These are phyloP conservation scores for Gibbula magus DNA, from an alignment of 2,888 invertebrate genomes.

Conservation along the genomic window DNA sequence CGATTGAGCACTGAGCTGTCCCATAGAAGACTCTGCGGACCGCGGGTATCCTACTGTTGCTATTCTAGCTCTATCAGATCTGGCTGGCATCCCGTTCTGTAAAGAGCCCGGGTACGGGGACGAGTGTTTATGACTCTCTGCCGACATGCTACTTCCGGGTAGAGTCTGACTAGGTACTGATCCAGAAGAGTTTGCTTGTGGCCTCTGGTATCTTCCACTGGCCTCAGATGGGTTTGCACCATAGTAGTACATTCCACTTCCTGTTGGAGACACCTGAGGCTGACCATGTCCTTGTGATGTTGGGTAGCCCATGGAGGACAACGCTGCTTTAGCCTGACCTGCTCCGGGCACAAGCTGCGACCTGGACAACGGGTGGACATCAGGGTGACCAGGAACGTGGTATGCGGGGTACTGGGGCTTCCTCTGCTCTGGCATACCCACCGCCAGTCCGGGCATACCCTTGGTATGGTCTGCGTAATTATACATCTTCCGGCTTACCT, in stretches of 20 bases:
- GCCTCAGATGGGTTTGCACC: background rate
- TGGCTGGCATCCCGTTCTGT: background rate
- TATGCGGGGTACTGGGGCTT: slow-evolving; percentile 2
- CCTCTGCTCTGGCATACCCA: background rate
- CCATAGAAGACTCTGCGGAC: background rate
- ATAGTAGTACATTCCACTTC: background rate
- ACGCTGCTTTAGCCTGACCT: background rate
- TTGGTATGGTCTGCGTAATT: background rate
- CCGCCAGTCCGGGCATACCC: background rate
- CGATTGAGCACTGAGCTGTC: background rate
- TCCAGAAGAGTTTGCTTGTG: background rate
- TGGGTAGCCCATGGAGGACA: background rate
- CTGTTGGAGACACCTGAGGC: background rate
- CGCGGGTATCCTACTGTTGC: no score
- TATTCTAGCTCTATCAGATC: background rate
- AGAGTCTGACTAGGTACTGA: background rate
- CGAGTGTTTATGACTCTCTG: background rate
- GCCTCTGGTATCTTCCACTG: background rate
- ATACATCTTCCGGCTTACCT: background rate
- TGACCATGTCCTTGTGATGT: background rate
- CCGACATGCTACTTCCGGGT: background rate
- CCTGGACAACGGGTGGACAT: background rate
- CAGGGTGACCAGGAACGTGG: background rate
- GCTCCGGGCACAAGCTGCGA: background rate
- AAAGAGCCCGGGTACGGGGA: background rate